Percentiles rank a stretch among this genome's conserved stretches.
phyloP scores from a whole-genome alignment of 2,888 invertebrate genomes.

The Ommatoiulus sabulosus region DNA sequence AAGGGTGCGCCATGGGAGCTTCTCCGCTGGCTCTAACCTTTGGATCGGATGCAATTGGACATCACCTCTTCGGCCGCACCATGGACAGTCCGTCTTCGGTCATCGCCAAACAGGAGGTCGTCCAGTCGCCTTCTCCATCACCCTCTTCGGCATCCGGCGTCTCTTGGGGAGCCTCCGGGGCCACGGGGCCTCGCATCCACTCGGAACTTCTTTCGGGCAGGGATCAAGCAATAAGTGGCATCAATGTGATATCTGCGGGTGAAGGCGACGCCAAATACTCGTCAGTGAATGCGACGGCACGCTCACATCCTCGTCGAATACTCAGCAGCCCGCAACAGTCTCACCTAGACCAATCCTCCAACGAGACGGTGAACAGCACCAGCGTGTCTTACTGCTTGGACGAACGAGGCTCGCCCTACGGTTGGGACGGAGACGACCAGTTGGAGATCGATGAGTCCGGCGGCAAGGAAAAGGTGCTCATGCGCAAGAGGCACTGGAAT shows the following conservation, averaged over 20 bases:
- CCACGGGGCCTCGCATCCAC: background rate
- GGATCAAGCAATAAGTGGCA: constrained; percentile 56
- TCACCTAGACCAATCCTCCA: constrained; percentile 58
- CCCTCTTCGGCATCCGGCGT: constrained; percentile 51
- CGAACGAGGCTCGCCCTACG: constrained; percentile 59
- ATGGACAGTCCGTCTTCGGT: constrained; percentile 49
- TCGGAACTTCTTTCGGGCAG: constrained; percentile 1
- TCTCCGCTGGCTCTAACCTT: constrained; percentile 50
- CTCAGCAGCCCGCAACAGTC: constrained; percentile 51
- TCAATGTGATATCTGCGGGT: constrained; percentile 47
- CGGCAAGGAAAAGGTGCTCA: constrained; percentile 45
- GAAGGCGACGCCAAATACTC: constrained; percentile 8
- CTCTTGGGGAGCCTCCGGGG: background rate
- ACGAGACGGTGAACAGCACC: constrained; percentile 59
- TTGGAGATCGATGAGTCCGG: constrained; percentile 59
- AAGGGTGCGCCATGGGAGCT: background rate
- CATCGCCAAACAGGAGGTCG: constrained; percentile 47
- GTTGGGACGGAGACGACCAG: constrained; percentile 59
- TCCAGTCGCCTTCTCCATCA: constrained; percentile 54
- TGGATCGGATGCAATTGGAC: background rate
- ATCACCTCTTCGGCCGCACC: background rate
- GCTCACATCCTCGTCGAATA: constrained; percentile 38
- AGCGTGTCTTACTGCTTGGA: constrained; percentile 59
- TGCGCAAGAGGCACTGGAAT: constrained; percentile 56
- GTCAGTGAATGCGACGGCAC: constrained; percentile 54